These are phyloP conservation scores for Athene noctua DNA, from an alignment of 2,113 vertebrate genomes.

Conservation along the genomic window DNA sequence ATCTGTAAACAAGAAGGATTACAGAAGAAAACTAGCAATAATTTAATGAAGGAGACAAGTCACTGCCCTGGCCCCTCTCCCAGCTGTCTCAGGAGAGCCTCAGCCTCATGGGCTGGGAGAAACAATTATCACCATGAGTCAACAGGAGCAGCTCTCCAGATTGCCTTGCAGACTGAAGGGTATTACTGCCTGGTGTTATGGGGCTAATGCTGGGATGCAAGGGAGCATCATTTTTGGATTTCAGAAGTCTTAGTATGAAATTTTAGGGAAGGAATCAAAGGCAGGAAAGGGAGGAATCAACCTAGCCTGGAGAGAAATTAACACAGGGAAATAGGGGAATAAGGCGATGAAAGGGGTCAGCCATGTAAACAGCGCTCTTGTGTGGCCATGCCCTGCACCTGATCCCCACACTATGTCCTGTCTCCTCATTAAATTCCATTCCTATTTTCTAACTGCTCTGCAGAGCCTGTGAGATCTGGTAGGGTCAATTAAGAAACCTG, in stretches of 20 bases:
- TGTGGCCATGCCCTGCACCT: accelerated
- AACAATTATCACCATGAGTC: neutral
- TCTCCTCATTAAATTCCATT: neutral
- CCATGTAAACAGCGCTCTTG: accelerated
- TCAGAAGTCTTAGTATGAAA: neutral
- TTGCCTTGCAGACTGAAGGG: accelerated
- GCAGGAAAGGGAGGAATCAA: neutral
- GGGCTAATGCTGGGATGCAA: neutral
- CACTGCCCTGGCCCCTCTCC: neutral
- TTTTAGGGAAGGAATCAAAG: neutral
- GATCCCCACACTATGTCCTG: accelerated
- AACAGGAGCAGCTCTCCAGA: neutral
- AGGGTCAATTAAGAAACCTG: accelerated
- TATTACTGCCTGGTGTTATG: neutral
- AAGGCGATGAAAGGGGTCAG: neutral
- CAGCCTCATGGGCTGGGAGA: neutral
- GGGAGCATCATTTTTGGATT: neutral
- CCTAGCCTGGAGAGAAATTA: neutral
- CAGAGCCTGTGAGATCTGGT: neutral
- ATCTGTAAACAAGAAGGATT: neutral
- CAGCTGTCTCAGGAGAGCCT: neutral
- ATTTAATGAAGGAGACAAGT: neutral
- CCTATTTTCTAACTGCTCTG: neutral
- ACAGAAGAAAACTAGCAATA: neutral
- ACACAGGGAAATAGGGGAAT: neutral